Evolutionary conservation across 2,113 vertebrate genomes (phyloP), one percentile per base, ranked within the genome.

Genomic region (Hyperoodon ampullatus): DNA sequence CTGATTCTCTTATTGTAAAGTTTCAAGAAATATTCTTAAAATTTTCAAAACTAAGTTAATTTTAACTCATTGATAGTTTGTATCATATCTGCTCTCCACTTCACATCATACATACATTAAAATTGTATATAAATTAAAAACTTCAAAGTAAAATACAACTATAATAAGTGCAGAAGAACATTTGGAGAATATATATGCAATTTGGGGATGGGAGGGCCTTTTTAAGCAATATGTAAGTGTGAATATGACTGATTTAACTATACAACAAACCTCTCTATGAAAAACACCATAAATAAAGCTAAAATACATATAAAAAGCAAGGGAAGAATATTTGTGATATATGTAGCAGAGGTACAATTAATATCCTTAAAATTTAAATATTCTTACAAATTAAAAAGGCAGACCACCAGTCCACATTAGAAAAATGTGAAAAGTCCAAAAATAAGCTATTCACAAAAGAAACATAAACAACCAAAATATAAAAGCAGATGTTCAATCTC

Each of bases 1-100:
- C 50, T 90, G 11, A 83, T 33, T 6, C 4, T 88, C 82, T 39
- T 21, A 71, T 75, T 75, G 50, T 81, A 11, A 70, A 53, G 26
- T 77, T 88, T 33, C 6, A 83, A 92, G 12, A 68, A 88, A 58
- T 75, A 75, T n/a, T 75, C 90, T 83, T 78, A n/a, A 94, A 94
- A 53, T 82, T 66, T 66, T 92, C 14, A 87, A 78, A 66, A 72
- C 8, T 53, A 81, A 94, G 68, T 77, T 90, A 61, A 63, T 92
- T 88, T 81, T 44, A 95, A 70, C 77, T 93, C 28, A 53, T 39
- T 44, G 13, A 75, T 50, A 44, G n/a, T 81, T 87, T 58, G 60
- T 7, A 50, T 74, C 75, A 28, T 33, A 44, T 93, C 13, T 95
- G n/a, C 50, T 65, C 44, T 70, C 65, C 61, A 39, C 21, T 78